Conservation (phyloP, 2,888 invertebrate genomes). For the Isoperla grammatica region DNA sequence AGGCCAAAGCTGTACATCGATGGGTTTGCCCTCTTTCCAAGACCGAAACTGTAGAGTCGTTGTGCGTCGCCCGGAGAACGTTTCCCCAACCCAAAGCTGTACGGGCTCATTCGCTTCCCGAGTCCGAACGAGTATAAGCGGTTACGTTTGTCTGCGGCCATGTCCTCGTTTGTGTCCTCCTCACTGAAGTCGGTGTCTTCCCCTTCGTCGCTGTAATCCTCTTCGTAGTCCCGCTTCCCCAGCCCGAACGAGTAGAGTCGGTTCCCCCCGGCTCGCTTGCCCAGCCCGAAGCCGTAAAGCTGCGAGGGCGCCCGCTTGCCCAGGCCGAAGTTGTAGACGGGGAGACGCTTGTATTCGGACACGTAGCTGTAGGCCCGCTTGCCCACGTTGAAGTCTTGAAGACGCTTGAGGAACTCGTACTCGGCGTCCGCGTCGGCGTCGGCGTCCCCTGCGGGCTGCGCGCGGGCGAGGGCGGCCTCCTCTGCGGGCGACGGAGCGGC, state of each 20-base stretch:
- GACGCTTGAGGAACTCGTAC: constrained; percentile 25
- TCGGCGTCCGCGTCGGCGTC: constrained; percentile 24
- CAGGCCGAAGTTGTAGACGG: constrained; percentile 47
- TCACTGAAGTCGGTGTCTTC: constrained; percentile 20
- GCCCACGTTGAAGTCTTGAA: constrained; percentile 25
- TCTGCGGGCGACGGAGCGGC: constrained; percentile 1
- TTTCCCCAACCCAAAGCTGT: constrained; percentile 66
- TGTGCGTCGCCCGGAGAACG: constrained; percentile 42
- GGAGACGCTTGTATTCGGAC: constrained; percentile 57
- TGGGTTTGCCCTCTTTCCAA: constrained; percentile 28
- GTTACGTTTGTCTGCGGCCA: constrained; percentile 25
- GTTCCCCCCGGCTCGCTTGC: constrained; percentile 25
- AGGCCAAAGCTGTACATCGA: constrained; percentile 50
- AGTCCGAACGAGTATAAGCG: constrained; percentile 36
- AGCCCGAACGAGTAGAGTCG: constrained; percentile 33
- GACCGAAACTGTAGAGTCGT: constrained; percentile 30
- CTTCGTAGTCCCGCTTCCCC: constrained; percentile 35
- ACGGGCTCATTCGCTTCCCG: constrained; percentile 54
- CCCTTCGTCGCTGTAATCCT: constrained; percentile 36
- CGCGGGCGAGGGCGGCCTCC: not conserved
- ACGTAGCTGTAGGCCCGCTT: constrained; percentile 57
- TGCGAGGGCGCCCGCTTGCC: constrained; percentile 38
- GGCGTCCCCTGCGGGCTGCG: not conserved
- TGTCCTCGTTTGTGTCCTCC: constrained; percentile 6
- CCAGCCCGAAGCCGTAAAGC: constrained; percentile 30